Percentiles rank a stretch among this genome's conserved stretches.
These are phyloP conservation scores for Tachyglossus aculeatus DNA, from an alignment of 2,797 vertebrate species.

Conservation along the genomic window DNA sequence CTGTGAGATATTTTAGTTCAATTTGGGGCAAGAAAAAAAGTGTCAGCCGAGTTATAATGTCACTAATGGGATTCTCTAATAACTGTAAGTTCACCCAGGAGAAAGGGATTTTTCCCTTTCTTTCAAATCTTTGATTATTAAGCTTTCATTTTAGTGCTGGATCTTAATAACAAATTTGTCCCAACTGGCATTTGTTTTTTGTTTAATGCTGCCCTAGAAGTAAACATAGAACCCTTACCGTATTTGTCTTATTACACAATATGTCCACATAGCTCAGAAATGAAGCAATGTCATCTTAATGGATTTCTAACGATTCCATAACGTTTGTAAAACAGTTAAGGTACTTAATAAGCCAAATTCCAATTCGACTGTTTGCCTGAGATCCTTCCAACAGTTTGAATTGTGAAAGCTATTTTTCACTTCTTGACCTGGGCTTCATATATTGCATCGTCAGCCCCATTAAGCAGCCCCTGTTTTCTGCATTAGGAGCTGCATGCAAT, in stretches of 20 bases:
- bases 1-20: background rate
- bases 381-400: background rate
- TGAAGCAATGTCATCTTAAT: background rate
- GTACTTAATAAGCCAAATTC: background rate
- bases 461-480: too few species aligned
- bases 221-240: too few species aligned
- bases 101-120: background rate
- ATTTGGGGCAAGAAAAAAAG: background rate
- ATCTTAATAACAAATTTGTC: too few species aligned
- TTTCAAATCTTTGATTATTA: background rate
- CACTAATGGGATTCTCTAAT: background rate
- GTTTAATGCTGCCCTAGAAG: too few species aligned
- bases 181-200: too few species aligned
- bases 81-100: background rate
- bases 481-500: too few species aligned
- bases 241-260: too few species aligned
- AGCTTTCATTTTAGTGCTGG: too few species aligned
- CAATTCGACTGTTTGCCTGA: slow-evolving; percentile 7
- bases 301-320: background rate
- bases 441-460: background rate
- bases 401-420: background rate
- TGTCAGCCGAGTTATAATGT: background rate
- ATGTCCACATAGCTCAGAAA: too few species aligned
- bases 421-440: background rate
- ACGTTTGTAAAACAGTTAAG: background rate